phyloP scores from a whole-genome alignment of 2,113 vertebrate genomes.

The Eonycteris spelaea region DNA sequence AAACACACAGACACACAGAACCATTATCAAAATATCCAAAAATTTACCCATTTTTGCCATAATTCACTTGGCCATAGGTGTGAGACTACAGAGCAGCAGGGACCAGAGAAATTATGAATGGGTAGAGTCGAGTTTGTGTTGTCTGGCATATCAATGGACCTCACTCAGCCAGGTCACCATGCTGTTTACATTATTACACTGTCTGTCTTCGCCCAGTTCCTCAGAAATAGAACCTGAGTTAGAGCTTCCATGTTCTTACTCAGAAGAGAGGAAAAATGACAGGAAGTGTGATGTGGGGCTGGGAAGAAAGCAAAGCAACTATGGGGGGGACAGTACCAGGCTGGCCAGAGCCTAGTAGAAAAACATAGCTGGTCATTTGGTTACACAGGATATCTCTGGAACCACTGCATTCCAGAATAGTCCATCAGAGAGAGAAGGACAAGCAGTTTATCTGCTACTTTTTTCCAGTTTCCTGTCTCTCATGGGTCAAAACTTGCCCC shows the following conservation, averaged over 20 bases:
- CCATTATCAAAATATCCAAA: not conserved
- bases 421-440: not conserved
- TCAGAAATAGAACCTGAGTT: not conserved
- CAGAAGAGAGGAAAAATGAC: not conserved
- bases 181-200: not conserved
- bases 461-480: not conserved
- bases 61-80: not conserved
- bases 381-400: not conserved
- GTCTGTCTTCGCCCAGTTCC: not conserved
- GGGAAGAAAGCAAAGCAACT: not conserved
- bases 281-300: not conserved
- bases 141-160: not conserved
- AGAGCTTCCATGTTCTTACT: not conserved
- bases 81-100: not conserved
- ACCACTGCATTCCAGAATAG: not conserved
- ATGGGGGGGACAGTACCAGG: not conserved
- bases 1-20: not conserved
- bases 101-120: not conserved
- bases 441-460: not conserved
- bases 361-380: not conserved
- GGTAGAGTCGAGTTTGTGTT: not conserved
- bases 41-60: not conserved
- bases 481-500: not conserved
- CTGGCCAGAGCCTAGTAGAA: not conserved
- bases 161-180: not conserved